Base-by-base conservation (phyloP, 2,888 invertebrate genomes). In the Pachydiplax longipennis region DNA sequence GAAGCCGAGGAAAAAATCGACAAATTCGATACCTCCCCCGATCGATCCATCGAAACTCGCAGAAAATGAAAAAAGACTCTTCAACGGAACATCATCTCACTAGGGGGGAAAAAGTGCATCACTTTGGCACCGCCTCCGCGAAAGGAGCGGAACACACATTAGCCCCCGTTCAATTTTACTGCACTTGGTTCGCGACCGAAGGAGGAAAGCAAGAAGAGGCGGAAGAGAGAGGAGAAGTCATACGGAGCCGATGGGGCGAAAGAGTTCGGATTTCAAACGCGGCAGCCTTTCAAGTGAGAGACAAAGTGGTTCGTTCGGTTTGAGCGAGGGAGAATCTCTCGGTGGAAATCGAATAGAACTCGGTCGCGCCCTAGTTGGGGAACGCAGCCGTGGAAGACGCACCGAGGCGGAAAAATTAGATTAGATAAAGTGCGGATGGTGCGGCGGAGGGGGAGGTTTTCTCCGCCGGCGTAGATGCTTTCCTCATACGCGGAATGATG, bases 381-480 rank as follows among this genome's bases (percentile, higher is more conserved):
- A 44, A 82, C 82, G 82, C 82, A 48, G 12, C 82, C 82, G 25
- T 82, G 82, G 48, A 82, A 31, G 48, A 48, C 82, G 82, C 82
- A 58, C 25, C 83, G 53, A 53, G 58, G 53, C 58, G 53, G 83
- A 82, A 82, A 82, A 82, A 82, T 82, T 48, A 83, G 83, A 58
- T 58, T 83, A 82, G 53, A 35, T 31, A 25, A 82, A 44, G 81
- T 44, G 44, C 81, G 81, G 44, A 44, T n/a, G n/a, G n/a, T 8
- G 13, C 0, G 13, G 53, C n/a, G 44, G 48, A 31, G 10, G 44
- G n/a, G 13, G 40, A 81, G 18, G 15, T 8, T 22, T 37, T 37
- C 15, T 40, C 18, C 81, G 40, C 48, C 10, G 25, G 25, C 31
- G 31, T n/a, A 53, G 58, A 73, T n/a, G 73, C 31, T 73, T 58